Base-by-base conservation (phyloP, 2,888 invertebrate genomes). In the Cheilosia scutellata region DNA sequence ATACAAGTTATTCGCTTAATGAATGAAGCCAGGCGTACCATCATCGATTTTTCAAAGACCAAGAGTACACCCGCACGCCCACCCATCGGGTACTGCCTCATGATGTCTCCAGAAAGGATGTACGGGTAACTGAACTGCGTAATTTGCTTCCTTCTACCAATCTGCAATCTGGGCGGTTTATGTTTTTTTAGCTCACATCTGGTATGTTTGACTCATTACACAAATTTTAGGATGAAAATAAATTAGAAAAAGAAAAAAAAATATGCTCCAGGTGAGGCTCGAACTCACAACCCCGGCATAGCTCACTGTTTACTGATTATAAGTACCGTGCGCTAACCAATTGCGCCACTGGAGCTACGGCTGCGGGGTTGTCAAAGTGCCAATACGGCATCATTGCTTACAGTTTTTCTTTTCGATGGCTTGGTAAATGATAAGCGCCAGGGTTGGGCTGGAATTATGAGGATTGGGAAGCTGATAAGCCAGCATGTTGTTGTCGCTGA, bases 301-400 rank as follows among this genome's bases (percentile, higher is more conserved):
- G 86, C 86, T 86, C 86, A 66, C 80, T 29, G 37, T 51, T 72
- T 86, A 86, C 86, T 86, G 86, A 82, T 82, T 86, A 86, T 86
- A 86, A 86, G 86, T 86, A 86, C 86, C 86, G 86, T 86, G 82
- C 86, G 86, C 86, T 86, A 86, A 86, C 86, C 86, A 86, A 86
- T 86, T 86, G 86, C 86, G 86, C 86, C 86, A 86, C 86, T 86
- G 86, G 86, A 86, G 86, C 86, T 66, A 42, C 80, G 80, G 80
- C 70, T 75, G 75, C 80, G 71, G 75, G 47, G 16, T 63, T 84
- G 84, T 66, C 84, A 58, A 76, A 84, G 11, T 66, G 9, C 29
- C 0, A 9, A 74, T 20, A 80, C n/a, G 49, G 27, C 1, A 63
- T 0, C 11, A 31, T 6, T n/a, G 13, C 13, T 1, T 5, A 25